phyloP scores from a whole-genome alignment of 1,140 invertebrate genomes.

The Lepidurus packardi region DNA sequence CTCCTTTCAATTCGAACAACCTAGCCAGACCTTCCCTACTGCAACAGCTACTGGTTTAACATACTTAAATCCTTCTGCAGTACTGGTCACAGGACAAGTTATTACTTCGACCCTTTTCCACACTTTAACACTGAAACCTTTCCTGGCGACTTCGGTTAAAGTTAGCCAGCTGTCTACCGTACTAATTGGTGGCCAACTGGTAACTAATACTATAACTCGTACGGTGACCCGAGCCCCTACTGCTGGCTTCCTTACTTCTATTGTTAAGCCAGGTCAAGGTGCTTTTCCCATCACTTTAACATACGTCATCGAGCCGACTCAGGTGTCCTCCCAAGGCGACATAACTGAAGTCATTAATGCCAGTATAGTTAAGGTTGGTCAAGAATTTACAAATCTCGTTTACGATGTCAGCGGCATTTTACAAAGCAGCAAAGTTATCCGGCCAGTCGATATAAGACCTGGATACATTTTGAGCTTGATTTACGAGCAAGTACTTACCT shows the following conservation, averaged over 20 bases:
- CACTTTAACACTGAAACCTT: not conserved
- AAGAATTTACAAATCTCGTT: not conserved
- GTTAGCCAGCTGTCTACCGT: not conserved
- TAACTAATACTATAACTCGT: not conserved
- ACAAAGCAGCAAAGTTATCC: not conserved
- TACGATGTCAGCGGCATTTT: not conserved
- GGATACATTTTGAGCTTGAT: not conserved
- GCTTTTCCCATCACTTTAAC: not conserved
- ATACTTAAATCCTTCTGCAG: not conserved
- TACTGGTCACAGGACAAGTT: not conserved
- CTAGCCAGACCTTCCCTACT: not conserved
- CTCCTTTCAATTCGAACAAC: not conserved
- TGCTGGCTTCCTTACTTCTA: not conserved
- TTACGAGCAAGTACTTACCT: not conserved
- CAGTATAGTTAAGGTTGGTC: not conserved
- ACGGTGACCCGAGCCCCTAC: not conserved
- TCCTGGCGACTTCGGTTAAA: not conserved
- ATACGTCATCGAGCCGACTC: conserved; percentile 7
- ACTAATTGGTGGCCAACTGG: not conserved
- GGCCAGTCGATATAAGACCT: not conserved
- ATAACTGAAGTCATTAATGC: not conserved
- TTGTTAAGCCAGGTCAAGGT: not conserved
- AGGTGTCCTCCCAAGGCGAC: not conserved
- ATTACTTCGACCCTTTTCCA: not conserved
- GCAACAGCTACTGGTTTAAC: not conserved